A percentile compares a stretch with the other conserved stretches of the same genome.
These are phyloP conservation scores for Parotocinclus haroldoi DNA, from an alignment of 2,797 vertebrate species.

Conservation along the genomic window DNA sequence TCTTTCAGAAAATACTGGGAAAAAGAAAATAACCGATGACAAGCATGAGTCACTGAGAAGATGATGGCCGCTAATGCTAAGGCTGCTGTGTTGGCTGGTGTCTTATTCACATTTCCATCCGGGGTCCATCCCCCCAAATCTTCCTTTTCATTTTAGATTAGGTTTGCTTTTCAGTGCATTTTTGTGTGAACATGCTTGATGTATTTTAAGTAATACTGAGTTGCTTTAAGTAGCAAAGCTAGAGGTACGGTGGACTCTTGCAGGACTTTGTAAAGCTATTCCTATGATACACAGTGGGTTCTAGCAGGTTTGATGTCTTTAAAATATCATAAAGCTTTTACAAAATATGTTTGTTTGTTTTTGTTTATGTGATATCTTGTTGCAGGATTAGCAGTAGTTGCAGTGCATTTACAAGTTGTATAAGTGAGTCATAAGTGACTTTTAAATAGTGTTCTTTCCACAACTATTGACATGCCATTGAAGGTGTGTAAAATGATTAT, in stretches of 20 bases:
- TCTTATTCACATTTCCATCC: constrained; percentile 27
- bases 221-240: constrained; percentile 8
- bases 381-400: too few species aligned
- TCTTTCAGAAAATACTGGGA: constrained; percentile 37
- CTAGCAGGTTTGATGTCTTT: neutral
- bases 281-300: neutral
- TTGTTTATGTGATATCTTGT: too few species aligned
- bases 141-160: constrained; percentile 40
- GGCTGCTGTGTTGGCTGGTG: constrained; percentile 42
- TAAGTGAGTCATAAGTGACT: constrained; percentile 26
- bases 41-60: constrained; percentile 46
- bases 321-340: neutral
- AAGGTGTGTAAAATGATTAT: too few species aligned
- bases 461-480: neutral
- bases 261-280: constrained; percentile 1
- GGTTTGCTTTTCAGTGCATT: constrained; percentile 11
- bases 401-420: neutral
- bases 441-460: too few species aligned
- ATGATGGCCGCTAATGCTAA: constrained; percentile 40
- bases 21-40: constrained; percentile 45
- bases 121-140: constrained; percentile 29
- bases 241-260: constrained; percentile 6
- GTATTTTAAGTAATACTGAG: constrained; percentile 31
- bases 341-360: neutral
- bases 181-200: constrained; percentile 10